Evolutionary conservation across 2,797 vertebrate species (phyloP).

Genomic region (Danio kyathit): DNA sequence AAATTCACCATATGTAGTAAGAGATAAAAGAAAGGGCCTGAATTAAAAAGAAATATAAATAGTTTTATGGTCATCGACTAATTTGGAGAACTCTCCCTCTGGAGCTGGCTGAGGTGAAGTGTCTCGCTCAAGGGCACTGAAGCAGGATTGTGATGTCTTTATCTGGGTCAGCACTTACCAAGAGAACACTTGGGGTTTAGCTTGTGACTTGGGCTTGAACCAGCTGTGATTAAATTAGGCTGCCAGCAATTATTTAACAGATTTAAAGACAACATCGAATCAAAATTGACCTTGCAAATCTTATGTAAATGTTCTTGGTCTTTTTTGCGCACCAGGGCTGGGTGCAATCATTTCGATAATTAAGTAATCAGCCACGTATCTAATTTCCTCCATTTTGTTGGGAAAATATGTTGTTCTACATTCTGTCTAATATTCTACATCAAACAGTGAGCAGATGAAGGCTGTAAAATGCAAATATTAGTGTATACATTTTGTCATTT

Average conservation of each 20-base stretch:
- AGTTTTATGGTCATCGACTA: neutral
- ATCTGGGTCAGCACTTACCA: conserved; percentile 18
- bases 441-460: no score
- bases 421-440: neutral
- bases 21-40: neutral
- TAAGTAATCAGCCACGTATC: neutral
- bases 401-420: neutral
- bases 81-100: neutral
- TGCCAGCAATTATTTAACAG: conserved; percentile 12
- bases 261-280: neutral
- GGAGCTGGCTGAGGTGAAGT: conserved; percentile 14
- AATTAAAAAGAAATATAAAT: neutral
- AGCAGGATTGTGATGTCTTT: conserved; percentile 20
- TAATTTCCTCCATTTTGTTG: neutral
- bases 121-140: conserved; percentile 18
- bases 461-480: no score
- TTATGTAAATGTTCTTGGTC: neutral
- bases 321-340: neutral
- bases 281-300: neutral
- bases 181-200: conserved; percentile 14
- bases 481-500: neutral
- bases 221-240: conserved; percentile 1
- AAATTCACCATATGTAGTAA: neutral
- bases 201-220: conserved; percentile 26
- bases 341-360: neutral